Evolutionary conservation across 2,113 vertebrate species (phyloP).

Genomic region (Genyomyrus donnyi): DNA sequence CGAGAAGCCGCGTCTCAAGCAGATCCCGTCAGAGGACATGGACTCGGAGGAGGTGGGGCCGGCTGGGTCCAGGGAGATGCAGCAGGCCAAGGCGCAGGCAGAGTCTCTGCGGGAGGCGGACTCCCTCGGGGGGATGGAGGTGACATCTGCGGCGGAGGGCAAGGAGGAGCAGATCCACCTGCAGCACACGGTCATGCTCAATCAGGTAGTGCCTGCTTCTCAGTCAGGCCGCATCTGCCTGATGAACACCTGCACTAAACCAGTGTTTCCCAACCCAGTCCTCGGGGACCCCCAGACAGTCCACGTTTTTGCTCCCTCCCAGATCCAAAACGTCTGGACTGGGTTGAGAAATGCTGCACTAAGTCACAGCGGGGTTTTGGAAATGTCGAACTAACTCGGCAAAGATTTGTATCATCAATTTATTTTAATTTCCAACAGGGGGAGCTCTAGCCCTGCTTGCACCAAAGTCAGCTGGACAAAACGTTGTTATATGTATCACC

Average conservation of each 20-base stretch:
- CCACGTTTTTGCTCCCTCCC: not conserved
- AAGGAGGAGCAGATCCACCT: conserved; percentile 62
- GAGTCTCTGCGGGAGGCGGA: conserved; percentile 41
- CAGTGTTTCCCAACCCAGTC: not conserved
- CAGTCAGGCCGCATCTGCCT: not conserved
- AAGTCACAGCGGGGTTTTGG: no score
- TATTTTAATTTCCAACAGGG: not conserved
- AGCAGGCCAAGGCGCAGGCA: conserved; percentile 47
- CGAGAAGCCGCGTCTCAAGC: conserved; percentile 79
- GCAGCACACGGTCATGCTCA: conserved; percentile 61
- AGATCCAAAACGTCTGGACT: not conserved
- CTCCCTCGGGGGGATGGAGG: conserved; percentile 23
- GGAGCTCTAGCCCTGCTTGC: not conserved
- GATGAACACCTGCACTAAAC: not conserved
- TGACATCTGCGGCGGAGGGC: conserved; percentile 44
- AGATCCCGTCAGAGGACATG: conserved; percentile 90
- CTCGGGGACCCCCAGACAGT: not conserved
- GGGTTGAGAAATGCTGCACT: not conserved
- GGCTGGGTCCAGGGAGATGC: conserved; percentile 16
- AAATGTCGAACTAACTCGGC: not conserved
- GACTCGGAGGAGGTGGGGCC: conserved; percentile 68
- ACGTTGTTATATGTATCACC: not conserved
- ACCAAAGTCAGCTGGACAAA: not conserved
- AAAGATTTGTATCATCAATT: not conserved
- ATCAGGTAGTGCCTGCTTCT: conserved; percentile 20